Evolutionary conservation across 30 jellyfish, hydroid and myxozoan species (phyloP).

Genomic region (Turritopsis rubra): DNA sequence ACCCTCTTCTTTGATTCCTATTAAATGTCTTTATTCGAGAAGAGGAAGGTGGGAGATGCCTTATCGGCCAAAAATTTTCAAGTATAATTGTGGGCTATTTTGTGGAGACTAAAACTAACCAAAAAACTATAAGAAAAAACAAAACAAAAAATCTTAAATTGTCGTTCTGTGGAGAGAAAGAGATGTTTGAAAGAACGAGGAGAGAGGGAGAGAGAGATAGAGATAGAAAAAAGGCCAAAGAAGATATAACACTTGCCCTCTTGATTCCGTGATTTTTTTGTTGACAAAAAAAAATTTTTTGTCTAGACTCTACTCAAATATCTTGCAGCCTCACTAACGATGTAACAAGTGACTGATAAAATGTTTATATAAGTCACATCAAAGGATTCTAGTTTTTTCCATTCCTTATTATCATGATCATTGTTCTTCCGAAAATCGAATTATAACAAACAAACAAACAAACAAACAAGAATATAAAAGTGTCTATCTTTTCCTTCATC

Average conservation of each 20-base stretch:
- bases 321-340: not conserved
- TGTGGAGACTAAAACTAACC: too few species aligned
- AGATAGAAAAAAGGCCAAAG: not conserved
- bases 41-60: too few species aligned
- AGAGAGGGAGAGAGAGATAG: not conserved
- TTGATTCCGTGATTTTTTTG: not conserved
- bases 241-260: not conserved
- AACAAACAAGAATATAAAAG: too few species aligned
- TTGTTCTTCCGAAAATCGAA: not conserved
- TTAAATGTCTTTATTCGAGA: too few species aligned
- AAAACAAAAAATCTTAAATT: too few species aligned
- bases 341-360: not conserved
- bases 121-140: too few species aligned
- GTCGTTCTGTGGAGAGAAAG: too few species aligned
- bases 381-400: not conserved
- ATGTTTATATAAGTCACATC: not conserved
- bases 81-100: too few species aligned
- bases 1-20: too few species aligned
- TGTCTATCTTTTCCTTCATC: too few species aligned
- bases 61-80: too few species aligned
- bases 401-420: not conserved
- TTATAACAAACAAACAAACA: not conserved
- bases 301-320: not conserved
- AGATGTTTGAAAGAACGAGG: too few species aligned
- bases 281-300: not conserved